Conservation (phyloP, 2,888 invertebrate genomes). For the Leptopilina myrica region DNA sequence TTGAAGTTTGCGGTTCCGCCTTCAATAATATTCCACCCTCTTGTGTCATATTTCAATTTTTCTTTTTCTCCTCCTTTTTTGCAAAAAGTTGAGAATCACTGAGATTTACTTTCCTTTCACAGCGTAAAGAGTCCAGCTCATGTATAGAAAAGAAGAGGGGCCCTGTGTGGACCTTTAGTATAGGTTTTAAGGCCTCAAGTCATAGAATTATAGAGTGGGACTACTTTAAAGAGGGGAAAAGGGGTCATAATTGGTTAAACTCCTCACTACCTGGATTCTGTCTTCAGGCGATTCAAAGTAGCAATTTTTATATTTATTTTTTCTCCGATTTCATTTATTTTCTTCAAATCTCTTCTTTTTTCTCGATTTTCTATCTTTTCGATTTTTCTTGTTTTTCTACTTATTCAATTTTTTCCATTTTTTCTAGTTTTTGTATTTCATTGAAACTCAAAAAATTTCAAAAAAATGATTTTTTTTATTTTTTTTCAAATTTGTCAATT, state of each 20-base stretch:
- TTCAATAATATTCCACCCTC: background rate
- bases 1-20: background rate
- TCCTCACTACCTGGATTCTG: slow-evolving; percentile 56
- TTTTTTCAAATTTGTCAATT: no score
- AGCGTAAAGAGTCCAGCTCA: no score
- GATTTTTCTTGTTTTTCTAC: no score
- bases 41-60: background rate
- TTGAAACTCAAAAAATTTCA: no score
- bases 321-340: background rate
- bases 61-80: background rate
- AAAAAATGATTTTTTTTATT: no score
- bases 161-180: slow-evolving; percentile 4
- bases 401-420: no score
- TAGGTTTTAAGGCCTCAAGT: slow-evolving; percentile 5
- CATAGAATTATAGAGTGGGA: slow-evolving; percentile 2
- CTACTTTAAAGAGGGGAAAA: background rate
- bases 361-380: no score
- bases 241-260: slow-evolving; percentile 55
- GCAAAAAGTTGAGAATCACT: slow-evolving; percentile 23
- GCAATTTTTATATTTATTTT: background rate
- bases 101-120: slow-evolving; percentile 39
- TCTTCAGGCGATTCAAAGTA: slow-evolving; percentile 56
- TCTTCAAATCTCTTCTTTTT: no score
- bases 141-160: slow-evolving; percentile 17
- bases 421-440: no score